These are phyloP conservation scores for Heteromyza rotundicornis DNA, from an alignment of 2,888 invertebrate genomes.

Conservation along the genomic window DNA sequence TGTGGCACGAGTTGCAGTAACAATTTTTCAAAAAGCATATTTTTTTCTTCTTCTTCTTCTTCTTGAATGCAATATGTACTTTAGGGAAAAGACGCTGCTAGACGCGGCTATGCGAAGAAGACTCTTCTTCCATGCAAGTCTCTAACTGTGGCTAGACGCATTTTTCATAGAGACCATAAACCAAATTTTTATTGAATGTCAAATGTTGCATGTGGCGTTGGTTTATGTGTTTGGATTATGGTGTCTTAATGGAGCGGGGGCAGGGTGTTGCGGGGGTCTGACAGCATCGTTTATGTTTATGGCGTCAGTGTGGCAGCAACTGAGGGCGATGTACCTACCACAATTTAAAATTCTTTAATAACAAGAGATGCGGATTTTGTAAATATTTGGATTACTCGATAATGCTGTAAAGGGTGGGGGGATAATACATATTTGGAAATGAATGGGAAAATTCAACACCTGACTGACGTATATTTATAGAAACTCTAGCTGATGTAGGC, in stretches of 20 bases:
- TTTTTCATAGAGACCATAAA: conserved; percentile 43
- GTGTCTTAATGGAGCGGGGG: conserved; percentile 7
- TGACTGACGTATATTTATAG: too few relatives aligned
- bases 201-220: conserved; percentile 23
- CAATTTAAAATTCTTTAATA: conserved; percentile 11
- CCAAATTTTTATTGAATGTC: conserved; percentile 34
- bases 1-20: background rate
- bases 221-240: background rate
- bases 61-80: too few relatives aligned
- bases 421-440: too few relatives aligned
- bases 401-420: background rate
- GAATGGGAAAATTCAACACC: too few relatives aligned
- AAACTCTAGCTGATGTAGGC: too few relatives aligned
- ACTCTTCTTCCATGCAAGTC: too few relatives aligned
- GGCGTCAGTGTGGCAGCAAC: conserved; percentile 11
- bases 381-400: conserved; percentile 5
- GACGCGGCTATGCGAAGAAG: too few relatives aligned
- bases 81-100: too few relatives aligned
- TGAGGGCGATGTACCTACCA: conserved; percentile 13
- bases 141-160: conserved; percentile 46
- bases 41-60: too few relatives aligned
- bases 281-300: conserved; percentile 22
- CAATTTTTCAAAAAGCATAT: background rate
- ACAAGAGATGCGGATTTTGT: background rate
- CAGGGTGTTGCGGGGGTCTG: too few relatives aligned